Evolutionary conservation across 35 echinoderm and acorn worm species (phyloP).

Genomic region (Lytechinus variegatus): DNA sequence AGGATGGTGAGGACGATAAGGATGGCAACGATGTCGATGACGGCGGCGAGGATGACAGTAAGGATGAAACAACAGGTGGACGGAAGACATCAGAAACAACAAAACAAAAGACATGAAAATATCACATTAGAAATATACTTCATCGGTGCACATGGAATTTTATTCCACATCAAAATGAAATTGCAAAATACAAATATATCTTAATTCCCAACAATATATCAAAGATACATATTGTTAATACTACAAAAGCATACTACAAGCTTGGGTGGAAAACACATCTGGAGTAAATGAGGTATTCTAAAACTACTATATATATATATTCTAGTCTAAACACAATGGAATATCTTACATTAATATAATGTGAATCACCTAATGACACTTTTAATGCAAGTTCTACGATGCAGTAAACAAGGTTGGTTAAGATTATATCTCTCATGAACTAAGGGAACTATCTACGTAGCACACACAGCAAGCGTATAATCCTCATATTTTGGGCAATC

Average conservation of each 20-base stretch:
- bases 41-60: background rate
- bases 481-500: background rate
- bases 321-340: background rate
- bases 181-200: background rate
- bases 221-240: background rate
- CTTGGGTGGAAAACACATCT: background rate
- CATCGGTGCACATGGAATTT: background rate
- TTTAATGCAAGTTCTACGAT: background rate
- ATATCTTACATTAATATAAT: background rate
- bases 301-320: background rate
- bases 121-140: background rate
- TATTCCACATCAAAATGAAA: background rate
- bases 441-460: background rate
- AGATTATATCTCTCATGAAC: background rate
- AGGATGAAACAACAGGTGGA: background rate
- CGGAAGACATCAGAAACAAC: background rate
- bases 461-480: background rate
- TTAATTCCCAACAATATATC: background rate
- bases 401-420: background rate
- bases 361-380: background rate
- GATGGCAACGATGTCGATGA: background rate
- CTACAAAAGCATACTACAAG: conserved; percentile 2
- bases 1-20: background rate
- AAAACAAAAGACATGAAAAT: conserved; percentile 19
- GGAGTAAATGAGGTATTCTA: background rate